phyloP scores from a whole-genome alignment of 2,113 vertebrate genomes.

The Delphinus delphis region DNA sequence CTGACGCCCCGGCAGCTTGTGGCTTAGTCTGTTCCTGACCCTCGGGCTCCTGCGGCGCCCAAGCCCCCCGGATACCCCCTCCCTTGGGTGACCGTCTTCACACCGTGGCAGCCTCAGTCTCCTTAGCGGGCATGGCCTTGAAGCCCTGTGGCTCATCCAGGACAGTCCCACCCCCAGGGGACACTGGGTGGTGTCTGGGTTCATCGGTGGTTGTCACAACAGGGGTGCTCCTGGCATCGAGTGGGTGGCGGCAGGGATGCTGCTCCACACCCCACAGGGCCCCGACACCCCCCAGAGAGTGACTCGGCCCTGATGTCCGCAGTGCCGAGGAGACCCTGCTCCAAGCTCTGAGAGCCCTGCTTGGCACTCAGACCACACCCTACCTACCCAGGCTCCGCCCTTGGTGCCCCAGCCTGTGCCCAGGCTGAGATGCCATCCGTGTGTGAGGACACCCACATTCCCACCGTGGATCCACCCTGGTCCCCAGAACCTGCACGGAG shows the following conservation, averaged over 20 bases:
- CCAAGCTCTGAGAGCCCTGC: accelerated
- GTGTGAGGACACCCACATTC: accelerated
- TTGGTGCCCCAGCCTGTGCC: background rate
- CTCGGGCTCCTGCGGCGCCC: background rate
- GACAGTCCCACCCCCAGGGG: background rate
- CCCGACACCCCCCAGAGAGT: background rate
- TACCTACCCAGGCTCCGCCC: background rate
- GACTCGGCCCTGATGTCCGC: accelerated
- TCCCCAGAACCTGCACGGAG: too few species aligned
- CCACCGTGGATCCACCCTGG: accelerated
- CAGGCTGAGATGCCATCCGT: accelerated
- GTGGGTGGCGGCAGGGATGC: background rate
- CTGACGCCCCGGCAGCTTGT: background rate
- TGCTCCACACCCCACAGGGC: background rate
- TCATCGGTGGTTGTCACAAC: background rate
- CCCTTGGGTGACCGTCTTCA: too few species aligned
- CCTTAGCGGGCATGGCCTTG: background rate
- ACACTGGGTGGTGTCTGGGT: background rate
- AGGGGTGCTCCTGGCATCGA: background rate
- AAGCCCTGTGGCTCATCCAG: too few species aligned
- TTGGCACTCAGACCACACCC: background rate
- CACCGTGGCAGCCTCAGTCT: background rate
- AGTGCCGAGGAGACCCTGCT: too few species aligned
- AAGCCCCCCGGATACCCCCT: too few species aligned
- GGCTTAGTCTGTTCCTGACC: accelerated